A percentile compares a stretch with the other conserved stretches of the same genome.
These are phyloP conservation scores for Cheilosia soror DNA, from an alignment of 2,888 invertebrate genomes.

Conservation along the genomic window DNA sequence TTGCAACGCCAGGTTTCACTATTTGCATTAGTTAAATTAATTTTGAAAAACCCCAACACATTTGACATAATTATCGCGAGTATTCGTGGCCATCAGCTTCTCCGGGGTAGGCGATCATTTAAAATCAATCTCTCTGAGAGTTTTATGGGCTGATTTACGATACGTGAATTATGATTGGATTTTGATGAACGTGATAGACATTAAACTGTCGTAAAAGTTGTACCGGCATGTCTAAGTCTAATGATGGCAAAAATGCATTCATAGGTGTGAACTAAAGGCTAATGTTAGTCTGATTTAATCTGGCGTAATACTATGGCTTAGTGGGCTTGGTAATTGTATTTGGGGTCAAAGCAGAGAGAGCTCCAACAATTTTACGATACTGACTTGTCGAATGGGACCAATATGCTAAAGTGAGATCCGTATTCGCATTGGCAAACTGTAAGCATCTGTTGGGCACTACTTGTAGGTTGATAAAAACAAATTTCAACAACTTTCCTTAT, in stretches of 20 bases:
- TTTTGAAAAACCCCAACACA: background rate
- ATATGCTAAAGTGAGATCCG: no score
- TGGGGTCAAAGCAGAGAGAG: no score
- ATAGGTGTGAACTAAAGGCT: no score
- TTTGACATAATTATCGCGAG: conserved; percentile 2
- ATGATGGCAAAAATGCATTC: background rate
- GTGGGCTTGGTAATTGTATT: no score
- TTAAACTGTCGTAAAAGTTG: background rate
- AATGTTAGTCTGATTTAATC: no score
- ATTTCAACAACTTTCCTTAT: no score
- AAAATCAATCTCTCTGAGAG: background rate
- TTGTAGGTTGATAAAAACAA: no score
- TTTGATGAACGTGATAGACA: background rate
- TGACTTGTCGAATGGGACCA: no score
- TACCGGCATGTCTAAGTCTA: background rate
- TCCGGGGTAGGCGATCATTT: background rate
- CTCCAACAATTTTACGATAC: no score
- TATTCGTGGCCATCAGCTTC: background rate
- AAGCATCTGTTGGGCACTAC: no score
- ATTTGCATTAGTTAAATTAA: background rate
- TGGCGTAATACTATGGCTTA: no score
- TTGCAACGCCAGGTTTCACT: conserved; percentile 15
- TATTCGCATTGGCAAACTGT: no score
- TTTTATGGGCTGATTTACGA: background rate
- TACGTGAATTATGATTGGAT: background rate